Conservation (phyloP, 92 coral and sea anemone genomes). For the Epizoanthus stellaris region DNA sequence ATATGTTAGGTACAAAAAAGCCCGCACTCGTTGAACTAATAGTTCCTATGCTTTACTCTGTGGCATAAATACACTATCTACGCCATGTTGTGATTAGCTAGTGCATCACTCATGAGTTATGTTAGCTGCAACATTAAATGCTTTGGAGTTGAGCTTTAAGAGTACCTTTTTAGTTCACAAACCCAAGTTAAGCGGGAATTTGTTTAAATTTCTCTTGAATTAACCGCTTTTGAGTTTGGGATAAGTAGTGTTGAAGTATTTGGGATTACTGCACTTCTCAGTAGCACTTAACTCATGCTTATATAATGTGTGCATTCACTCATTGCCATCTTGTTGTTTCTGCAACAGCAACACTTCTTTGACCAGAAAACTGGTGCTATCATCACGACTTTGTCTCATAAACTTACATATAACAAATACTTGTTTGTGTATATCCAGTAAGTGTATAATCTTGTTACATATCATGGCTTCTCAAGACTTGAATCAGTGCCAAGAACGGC, state of each 20-base stretch:
- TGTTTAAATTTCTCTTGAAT: not conserved
- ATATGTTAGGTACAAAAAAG: not conserved
- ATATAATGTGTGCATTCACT: no score
- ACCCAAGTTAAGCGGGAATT: no score
- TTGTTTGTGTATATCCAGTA: not conserved
- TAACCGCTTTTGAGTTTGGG: constrained; percentile 14
- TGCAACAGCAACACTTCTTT: no score
- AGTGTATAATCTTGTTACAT: not conserved
- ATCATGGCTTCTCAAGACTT: not conserved
- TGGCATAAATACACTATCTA: not conserved
- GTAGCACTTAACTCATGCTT: no score
- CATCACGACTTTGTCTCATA: not conserved
- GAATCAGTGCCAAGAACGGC: constrained; percentile 30
- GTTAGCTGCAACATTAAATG: no score
- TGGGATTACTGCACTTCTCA: constrained; percentile 39
- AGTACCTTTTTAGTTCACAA: not conserved
- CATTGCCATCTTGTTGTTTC: no score
- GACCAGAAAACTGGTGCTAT: not conserved
- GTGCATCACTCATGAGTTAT: not conserved
- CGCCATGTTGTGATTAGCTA: not conserved
- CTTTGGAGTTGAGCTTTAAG: not conserved
- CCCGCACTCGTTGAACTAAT: not conserved
- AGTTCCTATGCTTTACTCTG: not conserved
- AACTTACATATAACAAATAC: not conserved
- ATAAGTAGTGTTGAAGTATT: constrained; percentile 43